Base-by-base conservation (phyloP, 2,888 invertebrate species). In the Drosophila putrida region DNA sequence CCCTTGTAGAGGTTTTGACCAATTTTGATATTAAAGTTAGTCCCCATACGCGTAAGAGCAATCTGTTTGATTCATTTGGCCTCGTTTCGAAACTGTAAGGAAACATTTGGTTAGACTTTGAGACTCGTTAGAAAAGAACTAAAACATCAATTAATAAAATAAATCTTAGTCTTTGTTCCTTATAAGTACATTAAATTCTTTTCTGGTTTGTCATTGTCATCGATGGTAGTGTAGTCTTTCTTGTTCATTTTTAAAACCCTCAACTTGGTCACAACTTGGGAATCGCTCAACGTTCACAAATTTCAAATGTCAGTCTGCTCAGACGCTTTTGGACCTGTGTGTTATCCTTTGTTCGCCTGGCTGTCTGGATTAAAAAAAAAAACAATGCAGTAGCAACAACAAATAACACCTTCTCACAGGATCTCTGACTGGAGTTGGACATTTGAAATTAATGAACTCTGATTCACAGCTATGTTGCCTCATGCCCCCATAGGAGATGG, bases 361-460 rank as follows among this genome's bases (percentile, higher is more conserved):
- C 20, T 31, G 15, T 31, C 4, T 13, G 11, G 31, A 69, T 68
- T 65, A 65, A 61, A 36, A 43, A 53, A 13, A 66, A 28, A 27
- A 62, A n/a, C 43, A 58, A n/a, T 27, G 4, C 41, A 10, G 5
- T 4, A 41, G 5, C 33, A 31, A 20, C 46, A 50, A 50, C 31
- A 47, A 47, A 49, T 1, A 67, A 51, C 50, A 62, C 27, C 63
- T 58, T 50, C 44, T 54, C 43, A 15, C 11, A 20, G 71, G 10
- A 57, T 25, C 54, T 46, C 36, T 2, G 25, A 39, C 57, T 57
- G 59, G 27, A 53, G 50, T 63, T 58, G 74, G 71, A 57, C 75
- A 87, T 84, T 84, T 68, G 71, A 84, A 85, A 89, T 85, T 89
- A 85, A 87, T 89, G 88, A 87, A 84, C 80, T 72, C 61, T 72